Evolutionary conservation across 1,140 invertebrate genomes (phyloP).

Genomic region (Drosophila pseudoananassae): DNA sequence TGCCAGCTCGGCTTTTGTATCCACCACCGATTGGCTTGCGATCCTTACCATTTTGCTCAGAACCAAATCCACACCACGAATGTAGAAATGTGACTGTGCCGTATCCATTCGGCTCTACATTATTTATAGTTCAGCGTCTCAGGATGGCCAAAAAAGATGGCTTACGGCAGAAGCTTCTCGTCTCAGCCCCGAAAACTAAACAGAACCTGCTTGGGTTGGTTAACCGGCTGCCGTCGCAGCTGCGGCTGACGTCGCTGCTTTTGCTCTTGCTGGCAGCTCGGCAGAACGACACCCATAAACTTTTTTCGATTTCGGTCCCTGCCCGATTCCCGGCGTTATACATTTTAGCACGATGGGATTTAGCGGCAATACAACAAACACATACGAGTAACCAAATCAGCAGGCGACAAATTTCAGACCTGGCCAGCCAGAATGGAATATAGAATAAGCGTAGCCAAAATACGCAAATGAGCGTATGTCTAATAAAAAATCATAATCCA

Average conservation of each 20-base stretch:
- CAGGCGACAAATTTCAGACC: slow-evolving; percentile 42
- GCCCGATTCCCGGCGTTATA: slow-evolving; percentile 54
- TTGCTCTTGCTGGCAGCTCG: not conserved
- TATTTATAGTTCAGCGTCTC: slow-evolving; percentile 79
- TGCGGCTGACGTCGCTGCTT: slow-evolving; percentile 15
- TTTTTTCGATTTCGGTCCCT: slow-evolving; percentile 48
- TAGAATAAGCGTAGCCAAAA: slow-evolving; percentile 6
- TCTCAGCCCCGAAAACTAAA: slow-evolving; percentile 64
- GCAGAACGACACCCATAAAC: slow-evolving; percentile 69
- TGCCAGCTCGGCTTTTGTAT: slow-evolving; percentile 26
- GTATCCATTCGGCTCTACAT: slow-evolving; percentile 60
- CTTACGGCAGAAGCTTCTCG: slow-evolving; percentile 72
- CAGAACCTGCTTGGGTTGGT: slow-evolving; percentile 73
- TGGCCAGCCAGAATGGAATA: slow-evolving; percentile 1
- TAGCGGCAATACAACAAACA: slow-evolving; percentile 13
- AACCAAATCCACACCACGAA: slow-evolving; percentile 78
- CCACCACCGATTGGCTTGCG: slow-evolving; percentile 30
- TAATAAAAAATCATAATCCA: slow-evolving; percentile 58
- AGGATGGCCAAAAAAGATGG: slow-evolving; percentile 61
- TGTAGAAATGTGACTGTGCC: slow-evolving; percentile 80
- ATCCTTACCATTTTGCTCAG: slow-evolving; percentile 74
- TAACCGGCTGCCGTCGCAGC: slow-evolving; percentile 65
- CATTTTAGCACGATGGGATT: slow-evolving; percentile 60
- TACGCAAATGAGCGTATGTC: slow-evolving; percentile 34
- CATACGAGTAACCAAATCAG: slow-evolving; percentile 1